A percentile compares a stretch with the other conserved stretches of the same genome.
These are phyloP conservation scores for Spicauda simplicius DNA, from an alignment of 2,888 invertebrate genomes.

Conservation along the genomic window DNA sequence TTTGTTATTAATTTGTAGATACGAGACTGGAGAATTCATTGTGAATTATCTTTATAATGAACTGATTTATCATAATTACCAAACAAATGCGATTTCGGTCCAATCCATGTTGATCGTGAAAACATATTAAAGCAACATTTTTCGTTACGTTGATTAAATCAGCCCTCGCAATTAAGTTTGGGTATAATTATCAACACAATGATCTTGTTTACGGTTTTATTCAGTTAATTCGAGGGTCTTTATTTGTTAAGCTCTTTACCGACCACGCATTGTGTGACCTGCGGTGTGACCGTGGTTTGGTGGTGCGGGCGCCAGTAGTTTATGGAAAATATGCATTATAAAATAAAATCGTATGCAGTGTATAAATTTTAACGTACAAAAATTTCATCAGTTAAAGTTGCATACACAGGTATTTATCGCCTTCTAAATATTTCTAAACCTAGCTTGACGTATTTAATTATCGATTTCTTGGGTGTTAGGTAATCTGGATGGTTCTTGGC, in stretches of 20 bases:
- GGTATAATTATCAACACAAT: conserved; percentile 28
- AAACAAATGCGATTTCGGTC: not conserved
- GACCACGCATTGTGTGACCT: conserved; percentile 11
- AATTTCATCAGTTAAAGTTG: no score
- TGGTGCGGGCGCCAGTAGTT: not conserved
- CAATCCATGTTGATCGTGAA: not conserved
- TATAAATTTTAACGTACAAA: no score
- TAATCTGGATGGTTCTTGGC: no score
- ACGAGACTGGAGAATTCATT: not conserved
- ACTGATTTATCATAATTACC: not conserved
- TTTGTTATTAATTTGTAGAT: not conserved
- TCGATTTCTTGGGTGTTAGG: no score
- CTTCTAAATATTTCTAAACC: no score
- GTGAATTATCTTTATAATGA: not conserved
- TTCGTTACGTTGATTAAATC: conserved; percentile 29
- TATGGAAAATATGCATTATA: not conserved
- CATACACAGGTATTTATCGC: no score
- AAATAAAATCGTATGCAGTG: no score
- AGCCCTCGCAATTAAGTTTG: conserved; percentile 4
- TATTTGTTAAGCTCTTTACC: conserved; percentile 24
- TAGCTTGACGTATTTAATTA: no score
- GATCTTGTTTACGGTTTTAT: conserved; percentile 33
- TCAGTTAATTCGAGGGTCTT: conserved; percentile 24
- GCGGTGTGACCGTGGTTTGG: conserved; percentile 16
- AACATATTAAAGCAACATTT: conserved; percentile 16